Base-by-base conservation (phyloP, 2,113 vertebrate species). In the Arvicanthis niloticus region DNA sequence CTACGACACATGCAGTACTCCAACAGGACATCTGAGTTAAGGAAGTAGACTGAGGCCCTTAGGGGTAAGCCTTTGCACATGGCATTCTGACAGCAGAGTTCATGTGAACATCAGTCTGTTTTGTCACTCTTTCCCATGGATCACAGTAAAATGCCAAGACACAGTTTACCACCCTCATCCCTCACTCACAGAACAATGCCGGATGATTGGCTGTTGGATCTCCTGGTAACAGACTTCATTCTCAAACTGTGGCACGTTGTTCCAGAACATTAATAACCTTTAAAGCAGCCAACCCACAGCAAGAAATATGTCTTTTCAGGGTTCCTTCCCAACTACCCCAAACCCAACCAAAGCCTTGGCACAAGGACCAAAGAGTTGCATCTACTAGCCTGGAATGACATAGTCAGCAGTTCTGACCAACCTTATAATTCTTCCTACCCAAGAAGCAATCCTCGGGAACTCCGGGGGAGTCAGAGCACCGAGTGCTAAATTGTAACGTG, bases 331-430 rank as follows among this genome's bases (percentile, higher is more conserved):
- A 91, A 26, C 53, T 24, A 58, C 80, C 67, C 75, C 34, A 86
- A 86, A 82, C 76, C 56, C 76, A 92, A 45, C 68, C 86, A 92
- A 68, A 68, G 34, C 37, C 12, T 92, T 81, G 78, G 89, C 68
- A 37, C 5, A 29, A 45, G 77, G 11, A 53, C 77, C 82, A 87
- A 37, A 58, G 24, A 76, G 89, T 94, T 21, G 8, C 3, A 42
- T 84, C 68, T 53, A 34, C 68, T 21, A 53, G 24, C 73, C 72
- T 6, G 34, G 96, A 97, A 97, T 76, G 77, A 48, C 56, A 29
- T 7, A 31, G 77, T 98, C 97, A 96, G 97, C 70, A 7, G 34
- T 15, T 97, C 91, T 97, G 87, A 88, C 88, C 95, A 89, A 51
- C 4, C 15, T 80, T 91, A 58, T 94, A 45, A 93, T 68, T 94